Conservation (phyloP, 64 coral and sea anemone species). For the Stylophora pistillata region DNA sequence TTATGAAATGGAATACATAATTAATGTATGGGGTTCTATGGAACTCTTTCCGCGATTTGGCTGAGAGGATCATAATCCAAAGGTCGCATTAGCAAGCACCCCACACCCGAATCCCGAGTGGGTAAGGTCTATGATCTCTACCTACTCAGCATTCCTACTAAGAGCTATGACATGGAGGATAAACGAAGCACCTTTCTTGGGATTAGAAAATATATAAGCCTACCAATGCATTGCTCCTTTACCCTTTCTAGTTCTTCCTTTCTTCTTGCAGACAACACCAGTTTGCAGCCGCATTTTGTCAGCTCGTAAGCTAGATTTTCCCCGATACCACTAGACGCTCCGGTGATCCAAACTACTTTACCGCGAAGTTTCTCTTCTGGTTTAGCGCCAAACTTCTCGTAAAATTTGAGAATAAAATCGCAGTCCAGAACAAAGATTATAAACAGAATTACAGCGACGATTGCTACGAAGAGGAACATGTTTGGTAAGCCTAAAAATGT, state of each 20-base stretch:
- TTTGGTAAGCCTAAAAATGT: neutral
- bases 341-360: slow-evolving; percentile 79
- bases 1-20: too few species aligned
- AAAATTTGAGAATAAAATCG: slow-evolving; percentile 67
- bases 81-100: too few species aligned
- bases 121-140: too few species aligned
- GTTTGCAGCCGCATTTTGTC: slow-evolving; percentile 69
- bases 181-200: neutral
- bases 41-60: too few species aligned
- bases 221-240: slow-evolving; percentile 67
- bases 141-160: too few species aligned
- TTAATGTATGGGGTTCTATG: too few species aligned
- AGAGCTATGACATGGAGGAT: too few species aligned
- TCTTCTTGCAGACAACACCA: slow-evolving; percentile 71
- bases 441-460: slow-evolving; percentile 23
- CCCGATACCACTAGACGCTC: slow-evolving; percentile 84
- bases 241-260: slow-evolving; percentile 85
- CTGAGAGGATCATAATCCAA: too few species aligned
- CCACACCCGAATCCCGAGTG: too few species aligned
- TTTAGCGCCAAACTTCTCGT: slow-evolving; percentile 58
- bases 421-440: slow-evolving; percentile 70
- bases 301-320: slow-evolving; percentile 75
- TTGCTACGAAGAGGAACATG: slow-evolving; percentile 36
- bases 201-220: neutral
- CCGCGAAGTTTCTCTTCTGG: slow-evolving; percentile 69